Conservation (phyloP, 2,113 vertebrate genomes). For the Corvus hawaiiensis region DNA sequence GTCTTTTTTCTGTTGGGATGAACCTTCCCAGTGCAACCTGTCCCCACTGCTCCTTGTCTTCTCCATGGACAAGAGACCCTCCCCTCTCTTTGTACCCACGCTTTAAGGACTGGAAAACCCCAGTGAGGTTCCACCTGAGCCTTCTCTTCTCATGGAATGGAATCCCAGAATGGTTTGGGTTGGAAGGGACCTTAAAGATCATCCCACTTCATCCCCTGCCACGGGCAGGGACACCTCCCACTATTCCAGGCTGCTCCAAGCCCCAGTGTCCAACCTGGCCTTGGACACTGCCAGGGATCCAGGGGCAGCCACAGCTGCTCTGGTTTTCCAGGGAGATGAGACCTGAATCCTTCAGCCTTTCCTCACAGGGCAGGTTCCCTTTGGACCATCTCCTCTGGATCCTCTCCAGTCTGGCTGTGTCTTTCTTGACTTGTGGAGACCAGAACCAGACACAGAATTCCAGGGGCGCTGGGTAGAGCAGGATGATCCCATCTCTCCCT, state of each 20-base stretch:
- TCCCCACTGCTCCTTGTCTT: not conserved
- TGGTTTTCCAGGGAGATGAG: not conserved
- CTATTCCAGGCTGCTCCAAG: not conserved
- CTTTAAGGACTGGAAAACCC: not conserved
- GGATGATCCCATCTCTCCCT: not conserved
- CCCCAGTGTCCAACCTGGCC: fast-evolving
- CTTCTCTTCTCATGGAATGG: not conserved
- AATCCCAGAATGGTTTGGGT: not conserved
- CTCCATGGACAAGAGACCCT: not conserved
- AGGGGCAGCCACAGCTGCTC: not conserved
- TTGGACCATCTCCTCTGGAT: not conserved
- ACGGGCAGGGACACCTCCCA: not conserved
- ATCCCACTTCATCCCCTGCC: not conserved
- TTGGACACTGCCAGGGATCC: not conserved
- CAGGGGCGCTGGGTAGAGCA: fast-evolving
- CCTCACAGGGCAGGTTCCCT: not conserved
- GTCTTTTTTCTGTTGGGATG: not conserved
- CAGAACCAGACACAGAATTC: not conserved
- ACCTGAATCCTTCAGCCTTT: not conserved
- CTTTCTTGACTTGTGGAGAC: not conserved
- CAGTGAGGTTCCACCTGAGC: not conserved
- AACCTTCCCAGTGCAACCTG: not conserved
- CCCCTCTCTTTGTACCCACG: not conserved
- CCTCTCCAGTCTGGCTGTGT: not conserved
- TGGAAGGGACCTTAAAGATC: no score